Evolutionary conservation across 2,888 invertebrate genomes (phyloP).

Genomic region (Epinotia nisella): DNA sequence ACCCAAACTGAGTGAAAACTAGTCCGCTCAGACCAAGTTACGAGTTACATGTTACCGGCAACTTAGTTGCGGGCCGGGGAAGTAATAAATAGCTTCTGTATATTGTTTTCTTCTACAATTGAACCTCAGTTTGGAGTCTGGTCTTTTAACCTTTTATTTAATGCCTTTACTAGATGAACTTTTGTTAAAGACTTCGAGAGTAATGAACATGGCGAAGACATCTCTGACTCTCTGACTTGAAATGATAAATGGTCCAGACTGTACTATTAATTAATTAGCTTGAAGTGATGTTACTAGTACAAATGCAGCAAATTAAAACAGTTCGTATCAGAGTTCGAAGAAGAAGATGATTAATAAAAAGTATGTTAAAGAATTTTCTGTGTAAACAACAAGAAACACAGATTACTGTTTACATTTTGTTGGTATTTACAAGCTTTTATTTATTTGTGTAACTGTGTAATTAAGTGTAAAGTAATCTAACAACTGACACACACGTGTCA

Average conservation of each 20-base stretch:
- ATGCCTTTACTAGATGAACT: not conserved
- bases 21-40: slow-evolving; percentile 8
- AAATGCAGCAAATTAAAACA: not conserved
- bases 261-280: not conserved
- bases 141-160: not conserved
- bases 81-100: slow-evolving; percentile 13
- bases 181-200: not conserved
- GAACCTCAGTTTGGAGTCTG: not conserved
- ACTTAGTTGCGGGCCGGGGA: slow-evolving; percentile 10
- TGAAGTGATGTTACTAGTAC: not conserved
- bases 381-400: too few relatives aligned
- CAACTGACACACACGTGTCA: too few relatives aligned
- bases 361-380: too few relatives aligned
- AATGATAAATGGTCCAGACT: not conserved
- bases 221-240: not conserved
- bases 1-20: slow-evolving; percentile 36
- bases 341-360: not conserved
- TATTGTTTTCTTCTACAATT: slow-evolving; percentile 21
- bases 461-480: too few relatives aligned
- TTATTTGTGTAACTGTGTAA: too few relatives aligned
- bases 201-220: not conserved
- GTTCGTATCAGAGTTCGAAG: not conserved
- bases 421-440: too few relatives aligned
- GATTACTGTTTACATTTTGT: too few relatives aligned
- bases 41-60: slow-evolving; percentile 20